Percentiles rank a stretch among this genome's conserved stretches.
Conservation (phyloP, 2,797 vertebrate genomes). For the Spinus olivaceus region DNA sequence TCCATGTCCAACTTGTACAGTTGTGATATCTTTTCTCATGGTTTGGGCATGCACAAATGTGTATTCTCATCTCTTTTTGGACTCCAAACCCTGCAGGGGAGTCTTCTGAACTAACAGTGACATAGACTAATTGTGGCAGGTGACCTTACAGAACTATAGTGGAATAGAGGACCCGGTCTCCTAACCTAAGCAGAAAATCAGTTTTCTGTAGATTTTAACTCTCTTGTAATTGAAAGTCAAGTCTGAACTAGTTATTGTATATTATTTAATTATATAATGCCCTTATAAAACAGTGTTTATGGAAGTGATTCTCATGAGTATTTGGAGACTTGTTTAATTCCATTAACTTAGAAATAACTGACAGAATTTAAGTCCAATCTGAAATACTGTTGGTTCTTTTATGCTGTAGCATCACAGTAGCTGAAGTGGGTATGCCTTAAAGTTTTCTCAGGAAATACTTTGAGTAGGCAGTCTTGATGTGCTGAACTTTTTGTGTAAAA, state of each 20-base stretch:
- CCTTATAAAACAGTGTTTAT: not conserved
- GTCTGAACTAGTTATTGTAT: not conserved
- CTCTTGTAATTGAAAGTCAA: not conserved
- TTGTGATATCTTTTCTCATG: not conserved
- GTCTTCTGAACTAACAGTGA: not conserved
- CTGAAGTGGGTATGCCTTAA: not conserved
- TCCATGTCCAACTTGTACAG: not conserved
- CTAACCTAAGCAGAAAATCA: not conserved
- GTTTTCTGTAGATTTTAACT: not conserved
- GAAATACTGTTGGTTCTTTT: not conserved
- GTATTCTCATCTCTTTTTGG: not conserved
- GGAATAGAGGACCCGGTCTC: not conserved
- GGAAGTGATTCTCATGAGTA: not conserved
- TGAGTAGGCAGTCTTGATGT: not conserved
- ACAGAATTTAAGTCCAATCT: not conserved
- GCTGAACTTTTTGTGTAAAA: not conserved
- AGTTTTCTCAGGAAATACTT: not conserved
- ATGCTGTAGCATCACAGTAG: not conserved
- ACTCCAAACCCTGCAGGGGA: not conserved
- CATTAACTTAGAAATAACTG: not conserved
- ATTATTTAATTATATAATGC: not conserved
- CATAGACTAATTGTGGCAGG: not conserved
- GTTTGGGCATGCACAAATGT: not conserved
- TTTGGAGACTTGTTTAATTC: not conserved
- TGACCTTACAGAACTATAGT: not conserved